Evolutionary conservation across 2,888 invertebrate genomes (phyloP), one percentile per base, ranked within the genome.

Genomic region (Thymelicus acteon): DNA sequence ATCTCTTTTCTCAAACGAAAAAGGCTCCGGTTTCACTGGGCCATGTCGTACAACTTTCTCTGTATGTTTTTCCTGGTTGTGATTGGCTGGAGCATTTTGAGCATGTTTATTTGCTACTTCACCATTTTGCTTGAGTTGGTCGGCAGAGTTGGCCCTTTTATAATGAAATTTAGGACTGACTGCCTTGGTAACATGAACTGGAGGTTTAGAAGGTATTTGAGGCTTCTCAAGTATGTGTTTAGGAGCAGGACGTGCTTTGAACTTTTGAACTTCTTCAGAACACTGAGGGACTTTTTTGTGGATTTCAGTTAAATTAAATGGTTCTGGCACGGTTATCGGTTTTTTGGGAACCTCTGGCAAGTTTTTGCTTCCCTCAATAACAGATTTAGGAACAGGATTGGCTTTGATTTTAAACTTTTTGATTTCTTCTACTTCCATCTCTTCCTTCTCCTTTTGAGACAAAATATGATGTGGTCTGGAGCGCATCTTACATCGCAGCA

Each of bases 1-100:
- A 82, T 96, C 95, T 13, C 96, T 86, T 68, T 95, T 90, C 72
- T 96, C 96, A 88, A 97, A 97, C 75, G 96, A 96, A 80, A 97
- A 97, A 13, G 96, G 96, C 73, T 89, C 89, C 6, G 87, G 86
- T 64, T 81, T 81, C 0, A 90, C 19, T 8, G 89, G 89, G 0
- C 92, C 92, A 19, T 78, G 80, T 49, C 87, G 79, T n/a, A 75
- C 74, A n/a, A 65, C 67, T 72, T 85, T 85, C 7, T 84, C 83
- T 54, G 71, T 63, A 75, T 86, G 85, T 7, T 81, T 78, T 10
- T 72, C 3, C n/a, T 54, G 69, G 52, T 73, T 72, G 54, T 71
- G 69, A 57, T 75, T 78, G 2, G 61, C 70, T 52, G 71, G 57
- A 39, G 60, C 49, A 19, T 69, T 69, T 31, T 72, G 67, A 8